Percentiles rank a stretch among this genome's conserved stretches.
Evolutionary conservation across 1,140 invertebrate genomes (phyloP).

Genomic region (Heliconius eleuchia): DNA sequence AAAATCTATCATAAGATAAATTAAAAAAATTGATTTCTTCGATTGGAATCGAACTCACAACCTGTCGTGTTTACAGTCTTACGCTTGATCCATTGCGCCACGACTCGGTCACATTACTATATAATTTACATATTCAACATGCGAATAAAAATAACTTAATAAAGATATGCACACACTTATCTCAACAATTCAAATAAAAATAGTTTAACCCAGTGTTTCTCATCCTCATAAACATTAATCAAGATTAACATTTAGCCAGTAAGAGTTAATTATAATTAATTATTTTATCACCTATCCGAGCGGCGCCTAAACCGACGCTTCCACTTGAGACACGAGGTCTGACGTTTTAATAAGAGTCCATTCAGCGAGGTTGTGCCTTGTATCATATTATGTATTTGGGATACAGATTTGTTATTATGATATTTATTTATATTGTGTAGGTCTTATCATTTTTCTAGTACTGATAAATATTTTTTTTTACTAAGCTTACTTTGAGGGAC

Average conservation of each 20-base stretch:
- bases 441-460: no score
- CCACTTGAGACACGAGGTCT: slow-evolving; percentile 35
- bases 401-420: no score
- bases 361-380: slow-evolving; percentile 29
- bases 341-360: slow-evolving; percentile 39
- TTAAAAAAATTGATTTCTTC: no score
- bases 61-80: no score
- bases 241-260: slow-evolving; percentile 56
- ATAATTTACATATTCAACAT: background rate
- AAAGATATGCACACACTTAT: background rate
- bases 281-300: slow-evolving; percentile 65
- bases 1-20: no score
- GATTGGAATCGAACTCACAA: no score
- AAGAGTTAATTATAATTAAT: slow-evolving; percentile 70
- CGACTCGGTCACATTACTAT: no score
- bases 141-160: background rate
- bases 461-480: no score
- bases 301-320: slow-evolving; percentile 34
- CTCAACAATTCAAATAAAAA: slow-evolving; percentile 5
- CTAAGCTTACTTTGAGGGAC: no score
- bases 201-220: background rate
- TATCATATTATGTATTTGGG: background rate
- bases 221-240: slow-evolving; percentile 57
- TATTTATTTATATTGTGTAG: no score
- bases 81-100: no score